These are phyloP conservation scores for Pentamera pediparva DNA, from an alignment of 53 echinoderm and acorn worm species.

Conservation along the genomic window DNA sequence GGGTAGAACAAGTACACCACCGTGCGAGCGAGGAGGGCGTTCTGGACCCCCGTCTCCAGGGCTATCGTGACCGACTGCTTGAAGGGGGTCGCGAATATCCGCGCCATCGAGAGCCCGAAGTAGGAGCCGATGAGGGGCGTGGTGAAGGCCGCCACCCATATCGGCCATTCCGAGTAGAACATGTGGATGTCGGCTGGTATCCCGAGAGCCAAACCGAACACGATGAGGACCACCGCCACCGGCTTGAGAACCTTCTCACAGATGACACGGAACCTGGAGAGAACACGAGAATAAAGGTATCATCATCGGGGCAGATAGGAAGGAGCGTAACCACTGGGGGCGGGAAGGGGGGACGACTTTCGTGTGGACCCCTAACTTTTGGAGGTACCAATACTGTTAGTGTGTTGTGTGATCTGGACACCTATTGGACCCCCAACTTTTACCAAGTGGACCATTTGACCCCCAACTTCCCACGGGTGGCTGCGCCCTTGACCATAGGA, in stretches of 20 bases:
- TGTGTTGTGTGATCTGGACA: no score
- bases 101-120: conserved; percentile 70
- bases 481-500: no score
- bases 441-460: no score
- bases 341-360: no score
- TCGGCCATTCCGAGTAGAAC: conserved; percentile 54
- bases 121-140: conserved; percentile 64
- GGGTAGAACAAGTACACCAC: conserved; percentile 71
- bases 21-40: conserved; percentile 73
- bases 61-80: conserved; percentile 68
- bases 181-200: conserved; percentile 71
- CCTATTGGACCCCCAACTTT: no score
- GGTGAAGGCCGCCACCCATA: conserved; percentile 64
- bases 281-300: background rate
- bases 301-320: background rate
- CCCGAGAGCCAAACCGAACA: conserved; percentile 49
- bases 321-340: no score
- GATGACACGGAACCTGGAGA: conserved; percentile 35
- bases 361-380: no score
- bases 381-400: no score
- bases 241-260: conserved; percentile 78
- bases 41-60: conserved; percentile 87
- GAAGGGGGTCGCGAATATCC: conserved; percentile 58
- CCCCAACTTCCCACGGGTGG: no score
- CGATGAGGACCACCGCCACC: conserved; percentile 54